Conservation (phyloP, 1,140 invertebrate genomes). For the Pseudomyrmex sp. region DNA sequence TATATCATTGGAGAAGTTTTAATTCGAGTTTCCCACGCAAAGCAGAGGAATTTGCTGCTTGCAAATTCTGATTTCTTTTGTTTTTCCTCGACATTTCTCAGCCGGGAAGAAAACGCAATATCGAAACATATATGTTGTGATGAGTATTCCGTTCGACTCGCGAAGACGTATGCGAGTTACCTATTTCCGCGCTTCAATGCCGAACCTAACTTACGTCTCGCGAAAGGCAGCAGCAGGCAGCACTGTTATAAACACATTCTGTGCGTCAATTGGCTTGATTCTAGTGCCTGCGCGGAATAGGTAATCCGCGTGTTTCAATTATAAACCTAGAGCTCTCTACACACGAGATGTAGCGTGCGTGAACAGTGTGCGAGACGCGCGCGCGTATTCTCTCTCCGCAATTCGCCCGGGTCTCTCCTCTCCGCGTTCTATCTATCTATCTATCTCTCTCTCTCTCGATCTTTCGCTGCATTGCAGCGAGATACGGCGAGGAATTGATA, state of each 20-base stretch:
- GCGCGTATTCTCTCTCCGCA: background rate
- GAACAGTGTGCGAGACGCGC: background rate
- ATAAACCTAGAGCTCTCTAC: slow-evolving; percentile 26
- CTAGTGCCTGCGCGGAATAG: slow-evolving; percentile 49
- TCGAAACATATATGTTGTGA: slow-evolving; percentile 17
- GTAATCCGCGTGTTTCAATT: slow-evolving; percentile 48
- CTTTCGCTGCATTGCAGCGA: background rate
- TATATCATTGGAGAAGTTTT: too few species aligned
- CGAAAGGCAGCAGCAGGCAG: slow-evolving; percentile 5
- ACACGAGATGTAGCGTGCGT: slow-evolving; percentile 24
- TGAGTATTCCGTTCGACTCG: slow-evolving; percentile 24
- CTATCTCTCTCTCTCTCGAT: too few species aligned
- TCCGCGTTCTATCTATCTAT: too few species aligned
- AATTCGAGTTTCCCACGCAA: too few species aligned
- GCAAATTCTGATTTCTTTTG: too few species aligned
- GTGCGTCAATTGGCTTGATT: slow-evolving; percentile 58
- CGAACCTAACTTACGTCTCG: slow-evolving; percentile 9
- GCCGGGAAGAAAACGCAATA: slow-evolving; percentile 12
- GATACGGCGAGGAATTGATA: slow-evolving; percentile 55
- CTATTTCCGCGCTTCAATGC: slow-evolving; percentile 20
- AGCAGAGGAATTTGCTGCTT: too few species aligned
- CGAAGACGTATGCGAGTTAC: slow-evolving; percentile 20
- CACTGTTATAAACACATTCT: slow-evolving; percentile 54
- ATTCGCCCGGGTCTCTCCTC: slow-evolving; percentile 3
- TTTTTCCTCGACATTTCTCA: background rate